A percentile compares a stretch with the other conserved stretches of the same genome.
Conservation (phyloP, 2,113 vertebrate species). For the Pseudonaja textilis region DNA sequence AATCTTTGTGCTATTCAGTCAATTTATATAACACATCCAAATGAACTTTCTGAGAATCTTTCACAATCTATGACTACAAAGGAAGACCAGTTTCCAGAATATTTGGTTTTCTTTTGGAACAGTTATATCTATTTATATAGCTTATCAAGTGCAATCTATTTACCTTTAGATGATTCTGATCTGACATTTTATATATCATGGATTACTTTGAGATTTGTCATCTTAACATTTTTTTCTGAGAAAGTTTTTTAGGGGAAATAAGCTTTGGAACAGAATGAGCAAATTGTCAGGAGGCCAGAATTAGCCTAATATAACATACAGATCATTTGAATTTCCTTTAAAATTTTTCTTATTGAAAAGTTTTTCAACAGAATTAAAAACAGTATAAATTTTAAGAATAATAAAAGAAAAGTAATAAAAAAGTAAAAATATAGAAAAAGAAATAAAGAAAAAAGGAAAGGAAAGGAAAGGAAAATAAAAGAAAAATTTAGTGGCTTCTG, state of each 20-base stretch:
- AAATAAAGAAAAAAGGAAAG: neutral
- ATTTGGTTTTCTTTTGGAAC: neutral
- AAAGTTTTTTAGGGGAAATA: constrained; percentile 39
- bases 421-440: neutral
- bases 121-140: neutral
- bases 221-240: constrained; percentile 19
- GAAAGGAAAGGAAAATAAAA: neutral
- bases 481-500: neutral
- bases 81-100: constrained; percentile 27
- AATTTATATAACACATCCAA: constrained; percentile 20
- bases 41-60: constrained; percentile 18
- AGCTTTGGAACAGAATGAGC: constrained; percentile 10
- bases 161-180: constrained; percentile 17
- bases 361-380: neutral
- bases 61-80: neutral
- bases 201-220: neutral
- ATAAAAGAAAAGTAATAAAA: neutral
- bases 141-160: neutral
- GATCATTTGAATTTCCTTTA: constrained; percentile 15
- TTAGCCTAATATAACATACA: constrained; percentile 5
- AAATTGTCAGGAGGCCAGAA: constrained; percentile 30
- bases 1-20: neutral
- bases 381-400: neutral
- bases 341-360: neutral
- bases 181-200: neutral